Evolutionary conservation across 2,797 vertebrate genomes (phyloP).

Genomic region (Stomatorhinus walkeri): DNA sequence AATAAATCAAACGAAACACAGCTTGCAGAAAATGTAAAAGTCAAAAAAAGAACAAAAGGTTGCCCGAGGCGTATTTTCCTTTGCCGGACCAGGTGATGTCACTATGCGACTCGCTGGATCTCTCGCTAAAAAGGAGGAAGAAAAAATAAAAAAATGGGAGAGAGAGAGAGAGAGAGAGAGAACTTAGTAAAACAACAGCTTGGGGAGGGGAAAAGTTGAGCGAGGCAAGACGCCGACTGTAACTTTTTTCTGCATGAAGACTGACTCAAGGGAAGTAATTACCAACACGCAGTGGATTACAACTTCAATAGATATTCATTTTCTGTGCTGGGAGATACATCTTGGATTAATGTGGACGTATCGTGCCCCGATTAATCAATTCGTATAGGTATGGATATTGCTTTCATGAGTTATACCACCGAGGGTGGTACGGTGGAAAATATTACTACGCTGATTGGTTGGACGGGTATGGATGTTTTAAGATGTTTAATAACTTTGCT

Average conservation of each 20-base stretch:
- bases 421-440: not conserved
- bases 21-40: conserved; percentile 6
- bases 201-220: conserved; percentile 20
- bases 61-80: conserved; percentile 19
- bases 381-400: conserved; percentile 20
- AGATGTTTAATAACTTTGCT: not conserved
- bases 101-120: conserved; percentile 15
- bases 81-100: conserved; percentile 24
- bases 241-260: conserved; percentile 14
- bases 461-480: not conserved
- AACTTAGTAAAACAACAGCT: not conserved
- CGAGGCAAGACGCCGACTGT: conserved; percentile 5
- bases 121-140: conserved; percentile 28
- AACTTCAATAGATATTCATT: conserved; percentile 3
- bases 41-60: not conserved
- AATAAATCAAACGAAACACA: conserved; percentile 13
- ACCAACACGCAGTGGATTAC: conserved; percentile 19
- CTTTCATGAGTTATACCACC: conserved; percentile 18
- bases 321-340: conserved; percentile 11
- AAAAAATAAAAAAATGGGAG: conserved; percentile 15
- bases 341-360: conserved; percentile 24
- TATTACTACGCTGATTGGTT: not conserved
- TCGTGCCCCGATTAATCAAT: conserved; percentile 22
- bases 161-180: conserved; percentile 16
- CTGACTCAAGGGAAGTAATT: conserved; percentile 15